Evolutionary conservation across 2,113 vertebrate genomes (phyloP).

Genomic region (Apteryx mantelli): DNA sequence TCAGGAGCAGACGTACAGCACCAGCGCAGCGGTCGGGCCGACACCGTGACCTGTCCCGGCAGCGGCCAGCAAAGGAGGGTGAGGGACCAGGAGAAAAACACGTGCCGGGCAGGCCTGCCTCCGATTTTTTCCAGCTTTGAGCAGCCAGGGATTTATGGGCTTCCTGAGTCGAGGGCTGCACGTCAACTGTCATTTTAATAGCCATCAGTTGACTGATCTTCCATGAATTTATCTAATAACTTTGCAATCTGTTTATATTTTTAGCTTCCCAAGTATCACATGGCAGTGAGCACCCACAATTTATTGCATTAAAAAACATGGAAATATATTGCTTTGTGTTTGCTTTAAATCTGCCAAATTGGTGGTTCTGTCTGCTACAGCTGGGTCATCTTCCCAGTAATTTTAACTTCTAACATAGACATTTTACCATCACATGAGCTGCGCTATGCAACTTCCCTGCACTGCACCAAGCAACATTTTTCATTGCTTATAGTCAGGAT

Average conservation of each 20-base stretch:
- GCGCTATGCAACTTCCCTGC: neutral
- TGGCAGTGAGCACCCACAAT: neutral
- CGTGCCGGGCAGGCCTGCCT: neutral
- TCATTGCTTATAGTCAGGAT: neutral
- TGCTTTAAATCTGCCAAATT: neutral
- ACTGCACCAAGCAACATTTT: neutral
- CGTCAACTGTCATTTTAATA: neutral
- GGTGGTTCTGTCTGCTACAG: neutral
- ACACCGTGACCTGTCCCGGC: neutral
- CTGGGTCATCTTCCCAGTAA: neutral
- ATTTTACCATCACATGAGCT: neutral
- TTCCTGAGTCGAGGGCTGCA: neutral
- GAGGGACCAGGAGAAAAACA: neutral
- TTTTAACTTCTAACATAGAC: neutral
- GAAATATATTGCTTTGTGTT: neutral
- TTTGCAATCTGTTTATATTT: neutral
- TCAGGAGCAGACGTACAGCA: neutral
- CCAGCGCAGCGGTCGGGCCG: fast-evolving
- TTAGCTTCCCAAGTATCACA: neutral
- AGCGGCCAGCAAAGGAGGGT: neutral
- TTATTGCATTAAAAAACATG: neutral
- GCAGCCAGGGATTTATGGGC: neutral
- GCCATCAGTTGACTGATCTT: neutral
- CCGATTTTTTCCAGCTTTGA: neutral
- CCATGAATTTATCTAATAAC: neutral